Percentiles rank a stretch among this genome's conserved stretches.
phyloP scores from a whole-genome alignment of 2,113 vertebrate species.

The Indicator maculatus region DNA sequence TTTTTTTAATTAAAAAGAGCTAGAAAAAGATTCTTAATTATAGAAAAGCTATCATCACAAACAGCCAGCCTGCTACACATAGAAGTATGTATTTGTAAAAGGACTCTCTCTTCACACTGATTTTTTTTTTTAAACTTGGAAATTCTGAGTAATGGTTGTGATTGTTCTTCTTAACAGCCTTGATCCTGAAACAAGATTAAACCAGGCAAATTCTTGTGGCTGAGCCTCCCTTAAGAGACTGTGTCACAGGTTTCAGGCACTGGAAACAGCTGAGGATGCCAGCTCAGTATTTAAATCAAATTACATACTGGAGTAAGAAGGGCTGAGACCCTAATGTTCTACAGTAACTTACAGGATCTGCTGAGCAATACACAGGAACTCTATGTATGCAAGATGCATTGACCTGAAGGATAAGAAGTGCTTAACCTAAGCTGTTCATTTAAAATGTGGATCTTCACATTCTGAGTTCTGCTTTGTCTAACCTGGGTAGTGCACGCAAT shows the following conservation, averaged over 20 bases:
- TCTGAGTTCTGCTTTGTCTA: not conserved
- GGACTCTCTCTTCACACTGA: not conserved
- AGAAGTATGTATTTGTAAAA: not conserved
- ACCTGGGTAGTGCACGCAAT: not conserved
- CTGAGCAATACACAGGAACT: not conserved
- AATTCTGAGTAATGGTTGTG: not conserved
- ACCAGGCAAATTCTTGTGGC: not conserved
- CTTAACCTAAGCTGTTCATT: not conserved
- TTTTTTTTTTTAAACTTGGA: not conserved
- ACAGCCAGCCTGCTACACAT: not conserved
- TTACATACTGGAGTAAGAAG: not conserved
- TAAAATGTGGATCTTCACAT: not conserved
- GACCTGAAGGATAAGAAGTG: not conserved
- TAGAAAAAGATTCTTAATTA: not conserved
- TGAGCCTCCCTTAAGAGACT: not conserved
- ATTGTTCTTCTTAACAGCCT: not conserved
- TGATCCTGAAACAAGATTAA: not conserved
- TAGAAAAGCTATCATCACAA: not conserved
- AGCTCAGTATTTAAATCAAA: not conserved
- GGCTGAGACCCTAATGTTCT: not conserved
- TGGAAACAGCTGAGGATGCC: not conserved
- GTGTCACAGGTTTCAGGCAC: not conserved
- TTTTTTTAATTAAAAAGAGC: not conserved
- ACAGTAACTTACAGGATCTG: not conserved
- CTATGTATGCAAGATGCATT: not conserved